phyloP scores from a whole-genome alignment of 2,888 invertebrate species.

The Peribatodes rhomboidaria region DNA sequence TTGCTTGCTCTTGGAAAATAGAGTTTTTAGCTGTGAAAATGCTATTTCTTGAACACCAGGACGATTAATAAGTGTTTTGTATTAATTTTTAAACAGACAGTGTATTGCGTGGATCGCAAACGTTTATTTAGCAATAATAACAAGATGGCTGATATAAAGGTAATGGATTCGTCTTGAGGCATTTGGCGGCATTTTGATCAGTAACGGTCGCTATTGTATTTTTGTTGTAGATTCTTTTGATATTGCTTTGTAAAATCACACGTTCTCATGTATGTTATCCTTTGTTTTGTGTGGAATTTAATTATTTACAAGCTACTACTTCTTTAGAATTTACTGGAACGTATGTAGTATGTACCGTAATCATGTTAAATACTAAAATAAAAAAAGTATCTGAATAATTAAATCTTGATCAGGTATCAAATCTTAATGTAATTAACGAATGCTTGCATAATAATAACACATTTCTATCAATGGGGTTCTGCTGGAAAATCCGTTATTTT shows the following conservation, averaged over 20 bases:
- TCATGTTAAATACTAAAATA: no score
- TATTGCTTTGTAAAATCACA: background rate
- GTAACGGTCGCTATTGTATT: constrained; percentile 34
- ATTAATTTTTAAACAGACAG: constrained; percentile 64
- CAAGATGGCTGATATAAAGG: constrained; percentile 87
- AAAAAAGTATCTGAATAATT: no score
- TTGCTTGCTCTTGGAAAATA: constrained; percentile 61
- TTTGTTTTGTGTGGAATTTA: background rate
- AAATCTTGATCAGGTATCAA: no score
- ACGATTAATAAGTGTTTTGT: constrained; percentile 60
- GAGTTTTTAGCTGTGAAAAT: constrained; percentile 62
- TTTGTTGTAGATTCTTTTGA: constrained; percentile 1
- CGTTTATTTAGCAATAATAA: constrained; percentile 64
- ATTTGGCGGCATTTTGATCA: constrained; percentile 84
- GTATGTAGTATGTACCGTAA: no score
- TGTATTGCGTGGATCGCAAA: constrained; percentile 75
- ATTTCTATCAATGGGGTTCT: background rate
- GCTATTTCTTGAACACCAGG: constrained; percentile 64
- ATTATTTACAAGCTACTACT: background rate
- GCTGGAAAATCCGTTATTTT: constrained; percentile 3
- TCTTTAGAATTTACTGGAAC: no score
- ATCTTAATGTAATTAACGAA: no score
- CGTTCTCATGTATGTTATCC: background rate
- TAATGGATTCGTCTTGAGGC: constrained; percentile 57
- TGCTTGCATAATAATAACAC: no score